These are phyloP conservation scores for Myxocyprinus asiaticus DNA, from an alignment of 2,113 vertebrate genomes.

Conservation along the genomic window DNA sequence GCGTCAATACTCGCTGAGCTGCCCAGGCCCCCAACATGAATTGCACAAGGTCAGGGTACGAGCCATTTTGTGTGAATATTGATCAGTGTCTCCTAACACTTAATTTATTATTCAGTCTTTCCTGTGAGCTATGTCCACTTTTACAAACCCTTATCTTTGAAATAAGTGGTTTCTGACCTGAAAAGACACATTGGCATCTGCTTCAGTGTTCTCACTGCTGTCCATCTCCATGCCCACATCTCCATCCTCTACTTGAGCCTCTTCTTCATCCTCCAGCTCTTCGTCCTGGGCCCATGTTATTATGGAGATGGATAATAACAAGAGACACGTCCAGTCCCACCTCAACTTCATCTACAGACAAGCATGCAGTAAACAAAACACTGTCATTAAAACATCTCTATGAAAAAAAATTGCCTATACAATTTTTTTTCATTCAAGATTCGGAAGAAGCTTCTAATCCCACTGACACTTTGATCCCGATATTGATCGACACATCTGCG, in stretches of 20 bases:
- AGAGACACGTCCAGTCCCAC: conserved; percentile 76
- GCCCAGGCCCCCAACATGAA: no score
- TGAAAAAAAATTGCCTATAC: no score
- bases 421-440: background rate
- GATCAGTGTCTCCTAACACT: no score
- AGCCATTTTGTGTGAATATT: no score
- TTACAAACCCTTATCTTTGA: background rate
- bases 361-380: background rate
- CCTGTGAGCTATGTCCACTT: no score
- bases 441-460: background rate
- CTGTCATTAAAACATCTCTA: no score
- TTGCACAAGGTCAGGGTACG: no score
- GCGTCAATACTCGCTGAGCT: no score
- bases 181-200: conserved; percentile 73
- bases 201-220: conserved; percentile 60
- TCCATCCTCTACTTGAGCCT: conserved; percentile 73
- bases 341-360: conserved; percentile 76
- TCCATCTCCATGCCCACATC: conserved; percentile 48
- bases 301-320: conserved; percentile 71
- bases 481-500: conserved; percentile 6
- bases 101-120: no score
- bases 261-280: conserved; percentile 66
- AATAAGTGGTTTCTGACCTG: conserved; percentile 73
- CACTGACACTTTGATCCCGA: background rate
- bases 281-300: conserved; percentile 64